A percentile compares a stretch with the other conserved stretches of the same genome.
phyloP scores from a whole-genome alignment of 2,888 invertebrate genomes.

The Anagyrus pseudococci region DNA sequence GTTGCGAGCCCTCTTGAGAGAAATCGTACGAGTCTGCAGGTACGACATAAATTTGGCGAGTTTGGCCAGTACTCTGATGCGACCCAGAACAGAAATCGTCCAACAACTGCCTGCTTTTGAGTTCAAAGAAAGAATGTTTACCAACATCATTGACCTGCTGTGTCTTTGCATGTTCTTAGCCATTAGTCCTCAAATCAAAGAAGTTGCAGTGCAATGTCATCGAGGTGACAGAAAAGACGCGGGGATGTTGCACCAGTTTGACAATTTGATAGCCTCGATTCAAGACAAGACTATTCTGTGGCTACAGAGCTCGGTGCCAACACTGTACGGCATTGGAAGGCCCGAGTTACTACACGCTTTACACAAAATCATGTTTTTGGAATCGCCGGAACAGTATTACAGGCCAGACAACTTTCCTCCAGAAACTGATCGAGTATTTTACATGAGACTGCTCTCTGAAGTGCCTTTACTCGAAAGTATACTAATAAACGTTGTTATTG shows the following conservation, averaged over 20 bases:
- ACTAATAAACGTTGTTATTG: slow-evolving; percentile 81
- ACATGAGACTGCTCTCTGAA: slow-evolving; percentile 84
- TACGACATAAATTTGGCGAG: slow-evolving; percentile 81
- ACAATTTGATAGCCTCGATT: slow-evolving; percentile 65
- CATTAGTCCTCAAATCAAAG: slow-evolving; percentile 74
- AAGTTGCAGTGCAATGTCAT: slow-evolving; percentile 67
- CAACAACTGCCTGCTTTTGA: slow-evolving; percentile 68
- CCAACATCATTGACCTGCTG: slow-evolving; percentile 83
- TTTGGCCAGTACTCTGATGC: slow-evolving; percentile 80
- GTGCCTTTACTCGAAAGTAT: slow-evolving; percentile 88
- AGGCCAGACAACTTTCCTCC: slow-evolving; percentile 90
- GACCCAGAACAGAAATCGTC: slow-evolving; percentile 69
- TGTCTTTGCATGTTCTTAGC: slow-evolving; percentile 85
- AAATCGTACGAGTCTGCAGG: slow-evolving; percentile 84
- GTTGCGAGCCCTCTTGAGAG: slow-evolving; percentile 83
- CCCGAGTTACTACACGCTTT: slow-evolving; percentile 79
- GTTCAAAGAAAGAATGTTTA: slow-evolving; percentile 83
- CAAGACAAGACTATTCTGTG: slow-evolving; percentile 88
- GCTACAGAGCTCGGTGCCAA: slow-evolving; percentile 83
- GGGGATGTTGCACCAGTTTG: slow-evolving; percentile 61
- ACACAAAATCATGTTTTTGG: slow-evolving; percentile 81
- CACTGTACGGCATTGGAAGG: slow-evolving; percentile 74
- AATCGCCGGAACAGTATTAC: slow-evolving; percentile 80
- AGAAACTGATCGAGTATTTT: slow-evolving; percentile 82
- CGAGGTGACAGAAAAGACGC: slow-evolving; percentile 65